These are phyloP conservation scores for Agelas oroides DNA, from an alignment of 37 sponge, comb jelly and placozoan genomes.

Conservation along the genomic window DNA sequence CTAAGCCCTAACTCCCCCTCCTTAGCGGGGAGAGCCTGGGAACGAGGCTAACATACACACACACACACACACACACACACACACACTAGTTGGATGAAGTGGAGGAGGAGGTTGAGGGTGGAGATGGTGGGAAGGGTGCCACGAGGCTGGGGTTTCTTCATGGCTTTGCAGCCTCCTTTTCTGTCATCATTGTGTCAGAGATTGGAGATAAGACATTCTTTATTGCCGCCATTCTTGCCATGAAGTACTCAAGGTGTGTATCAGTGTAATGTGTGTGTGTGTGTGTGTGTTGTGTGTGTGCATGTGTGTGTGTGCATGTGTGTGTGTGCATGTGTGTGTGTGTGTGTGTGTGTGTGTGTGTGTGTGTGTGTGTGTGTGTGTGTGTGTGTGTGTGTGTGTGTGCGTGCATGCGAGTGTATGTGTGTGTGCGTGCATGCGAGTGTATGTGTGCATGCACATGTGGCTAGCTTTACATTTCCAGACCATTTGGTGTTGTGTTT, in stretches of 20 bases:
- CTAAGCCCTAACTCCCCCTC: no score
- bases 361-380: no score
- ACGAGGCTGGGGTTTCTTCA: conserved; percentile 51
- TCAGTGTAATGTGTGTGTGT: neutral
- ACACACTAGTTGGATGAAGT: neutral
- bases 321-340: neutral
- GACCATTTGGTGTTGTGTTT: no score
- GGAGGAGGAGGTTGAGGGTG: neutral
- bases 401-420: no score
- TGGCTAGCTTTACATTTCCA: no score
- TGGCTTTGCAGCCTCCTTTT: conserved; percentile 86
- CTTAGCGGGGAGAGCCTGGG: no score
- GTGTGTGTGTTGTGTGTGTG: neutral
- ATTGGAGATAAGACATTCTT: conserved; percentile 99
- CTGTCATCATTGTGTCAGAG: conserved; percentile 98
- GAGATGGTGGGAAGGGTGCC: neutral
- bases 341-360: no score
- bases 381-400: no score
- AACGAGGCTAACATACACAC: no score
- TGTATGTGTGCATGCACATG: no score
- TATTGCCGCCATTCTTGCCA: conserved; percentile 97
- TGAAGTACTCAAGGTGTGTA: conserved; percentile 84
- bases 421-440: no score
- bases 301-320: neutral
- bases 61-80: no score